Evolutionary conservation across 2,113 vertebrate species (phyloP), one percentile per base, ranked within the genome.

Genomic region (Dipodomys stephensi): DNA sequence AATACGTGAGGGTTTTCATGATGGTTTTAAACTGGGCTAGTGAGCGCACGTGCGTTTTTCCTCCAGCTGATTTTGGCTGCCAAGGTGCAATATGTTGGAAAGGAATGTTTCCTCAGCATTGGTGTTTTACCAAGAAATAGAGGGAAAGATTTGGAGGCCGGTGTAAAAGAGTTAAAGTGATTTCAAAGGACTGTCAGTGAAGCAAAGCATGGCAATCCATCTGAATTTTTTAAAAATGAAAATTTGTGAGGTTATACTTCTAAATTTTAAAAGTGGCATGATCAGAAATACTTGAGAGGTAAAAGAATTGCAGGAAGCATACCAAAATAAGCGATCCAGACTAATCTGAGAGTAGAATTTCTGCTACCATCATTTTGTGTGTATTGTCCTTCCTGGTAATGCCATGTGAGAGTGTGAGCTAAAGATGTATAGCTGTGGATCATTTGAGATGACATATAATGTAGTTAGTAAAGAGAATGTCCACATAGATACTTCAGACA

Each of bases 301-400:
- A 68, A 53, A 91, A 60, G 25, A 92, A 65, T 30, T 65, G 12
- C 10, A 11, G 68, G 28, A 44, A 7, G 8, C 3, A 64, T 39
- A 4, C 77, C 46, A 35, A 79, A 86, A 44, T 90, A 65, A 67
- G 16, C 27, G 64, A 87, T n/a, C 53, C 60, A 60, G 32, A 86
- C 86, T 60, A 28, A 71, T 87, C 30, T 83, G 15, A 64, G 9
- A 77, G 12, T 73, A 4, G 32, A 93, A 68, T 91, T 60, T 3
- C 7, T 77, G 68, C 76, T 88, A 82, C 57, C 20, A 71, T 69
- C 44, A 82, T 82, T 91, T 71, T 71, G 57, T 76, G 49, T 39
- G 53, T 93, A 88, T 68, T 93, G 6, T 27, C 68, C 15, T 90
- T 87, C 32, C 49, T 69, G 46, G 12, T 76, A 91, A 93, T 77